Percentiles rank a stretch among this genome's conserved stretches.
Conservation (phyloP, 64 coral and sea anemone species). For the Orbicella faveolata region DNA sequence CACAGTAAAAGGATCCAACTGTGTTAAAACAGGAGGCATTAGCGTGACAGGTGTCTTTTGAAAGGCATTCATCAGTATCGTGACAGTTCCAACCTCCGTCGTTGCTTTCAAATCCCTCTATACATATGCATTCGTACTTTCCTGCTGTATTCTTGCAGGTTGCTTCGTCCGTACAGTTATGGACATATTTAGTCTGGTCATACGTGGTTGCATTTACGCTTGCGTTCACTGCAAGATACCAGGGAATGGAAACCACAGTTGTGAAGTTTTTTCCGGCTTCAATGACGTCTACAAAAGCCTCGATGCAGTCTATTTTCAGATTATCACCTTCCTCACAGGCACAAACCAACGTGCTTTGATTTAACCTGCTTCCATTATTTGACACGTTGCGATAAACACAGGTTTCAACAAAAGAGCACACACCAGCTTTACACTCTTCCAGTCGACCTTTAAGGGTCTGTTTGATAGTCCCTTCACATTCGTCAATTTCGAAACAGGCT, state of each 20-base stretch:
- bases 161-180: slow-evolving; percentile 53
- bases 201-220: background rate
- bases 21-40: slow-evolving; percentile 65
- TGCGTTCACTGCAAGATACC: slow-evolving; percentile 31
- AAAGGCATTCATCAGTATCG: slow-evolving; percentile 55
- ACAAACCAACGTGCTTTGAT: slow-evolving; percentile 53
- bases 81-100: slow-evolving; percentile 38
- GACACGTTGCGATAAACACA: slow-evolving; percentile 36
- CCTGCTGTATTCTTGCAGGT: slow-evolving; percentile 59
- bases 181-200: background rate
- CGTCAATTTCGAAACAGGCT: slow-evolving; percentile 71
- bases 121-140: slow-evolving; percentile 56
- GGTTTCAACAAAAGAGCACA: slow-evolving; percentile 29
- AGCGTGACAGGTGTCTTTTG: slow-evolving; percentile 42
- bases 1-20: slow-evolving; percentile 53
- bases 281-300: slow-evolving; percentile 14
- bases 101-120: slow-evolving; percentile 35
- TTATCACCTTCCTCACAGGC: slow-evolving; percentile 48
- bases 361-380: slow-evolving; percentile 1
- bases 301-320: slow-evolving; percentile 46
- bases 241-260: slow-evolving; percentile 43
- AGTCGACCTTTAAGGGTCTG: slow-evolving; percentile 35
- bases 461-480: slow-evolving; percentile 39
- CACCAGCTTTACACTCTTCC: slow-evolving; percentile 55
- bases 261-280: slow-evolving; percentile 11